Percentiles rank a stretch among this genome's conserved stretches.
These are phyloP conservation scores for Drosophila flavopinicola DNA, from an alignment of 2,888 invertebrate species.

Conservation along the genomic window DNA sequence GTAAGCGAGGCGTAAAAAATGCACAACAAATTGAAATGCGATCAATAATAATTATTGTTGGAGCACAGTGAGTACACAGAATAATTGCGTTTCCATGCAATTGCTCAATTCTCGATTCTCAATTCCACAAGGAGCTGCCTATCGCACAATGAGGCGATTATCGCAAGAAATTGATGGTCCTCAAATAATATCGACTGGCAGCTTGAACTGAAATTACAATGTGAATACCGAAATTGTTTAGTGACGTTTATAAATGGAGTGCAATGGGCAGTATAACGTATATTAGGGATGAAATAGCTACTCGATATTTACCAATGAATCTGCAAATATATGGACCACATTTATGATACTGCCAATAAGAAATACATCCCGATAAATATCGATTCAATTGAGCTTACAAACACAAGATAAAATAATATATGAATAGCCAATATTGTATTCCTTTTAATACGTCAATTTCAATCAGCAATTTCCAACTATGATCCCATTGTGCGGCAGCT, in stretches of 20 bases:
- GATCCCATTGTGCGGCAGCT: constrained; percentile 44
- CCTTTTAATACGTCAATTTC: background rate
- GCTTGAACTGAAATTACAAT: constrained; percentile 22
- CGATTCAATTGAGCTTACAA: no score
- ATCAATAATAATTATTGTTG: constrained; percentile 81
- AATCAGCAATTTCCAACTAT: constrained; percentile 34
- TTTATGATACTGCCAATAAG: background rate
- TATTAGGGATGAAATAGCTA: background rate
- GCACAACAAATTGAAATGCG: constrained; percentile 77
- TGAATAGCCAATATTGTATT: no score
- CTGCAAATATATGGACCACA: background rate
- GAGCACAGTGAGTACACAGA: constrained; percentile 73
- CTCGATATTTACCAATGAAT: background rate
- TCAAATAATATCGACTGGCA: constrained; percentile 46
- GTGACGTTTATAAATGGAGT: constrained; percentile 31
- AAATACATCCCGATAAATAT: no score
- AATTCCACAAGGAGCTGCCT: constrained; percentile 67
- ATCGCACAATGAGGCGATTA: constrained; percentile 67
- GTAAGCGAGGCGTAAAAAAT: constrained; percentile 58
- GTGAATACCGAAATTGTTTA: constrained; percentile 15
- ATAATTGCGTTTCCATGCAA: constrained; percentile 80
- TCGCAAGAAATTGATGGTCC: constrained; percentile 57
- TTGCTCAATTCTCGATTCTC: constrained; percentile 75
- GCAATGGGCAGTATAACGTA: background rate
- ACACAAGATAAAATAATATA: no score